Percentiles rank a stretch among this genome's conserved stretches.
These are phyloP conservation scores for Cryptotis parvus DNA, from an alignment of 2,113 vertebrate genomes.

Conservation along the genomic window DNA sequence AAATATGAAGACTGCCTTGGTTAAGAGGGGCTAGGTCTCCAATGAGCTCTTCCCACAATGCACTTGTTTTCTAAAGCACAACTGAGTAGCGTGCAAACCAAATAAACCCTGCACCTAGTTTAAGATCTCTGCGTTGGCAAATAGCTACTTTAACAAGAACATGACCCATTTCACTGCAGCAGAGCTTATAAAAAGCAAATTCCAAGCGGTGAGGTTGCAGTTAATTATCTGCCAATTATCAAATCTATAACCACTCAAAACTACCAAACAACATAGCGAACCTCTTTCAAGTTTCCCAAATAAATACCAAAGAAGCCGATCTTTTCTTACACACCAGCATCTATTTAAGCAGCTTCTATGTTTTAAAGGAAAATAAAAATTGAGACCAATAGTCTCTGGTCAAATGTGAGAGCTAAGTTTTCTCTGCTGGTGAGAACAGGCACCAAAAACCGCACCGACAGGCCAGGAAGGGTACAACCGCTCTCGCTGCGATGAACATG, in stretches of 20 bases:
- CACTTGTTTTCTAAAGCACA: slow-evolving; percentile 27
- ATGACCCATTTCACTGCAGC: slow-evolving; percentile 3
- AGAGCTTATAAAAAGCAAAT: slow-evolving; percentile 18
- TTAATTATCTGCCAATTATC: slow-evolving; percentile 14
- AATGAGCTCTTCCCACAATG: slow-evolving; percentile 25
- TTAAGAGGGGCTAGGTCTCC: not conserved
- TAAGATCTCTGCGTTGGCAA: slow-evolving; percentile 34
- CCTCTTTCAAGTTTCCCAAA: slow-evolving; percentile 45
- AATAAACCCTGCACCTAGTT: not conserved
- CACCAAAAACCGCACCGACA: not conserved
- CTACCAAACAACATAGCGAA: not conserved
- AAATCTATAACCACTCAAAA: slow-evolving; percentile 23
- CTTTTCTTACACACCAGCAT: slow-evolving; percentile 30
- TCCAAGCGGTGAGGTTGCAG: not conserved
- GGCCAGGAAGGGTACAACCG: not conserved
- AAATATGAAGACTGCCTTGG: not conserved
- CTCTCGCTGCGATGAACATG: not conserved
- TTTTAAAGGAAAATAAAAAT: not conserved
- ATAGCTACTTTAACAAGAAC: slow-evolving; percentile 13
- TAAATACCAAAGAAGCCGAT: not conserved
- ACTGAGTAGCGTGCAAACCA: not conserved
- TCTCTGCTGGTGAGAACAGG: not conserved
- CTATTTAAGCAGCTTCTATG: not conserved
- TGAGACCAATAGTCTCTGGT: not conserved
- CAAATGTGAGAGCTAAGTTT: not conserved